Evolutionary conservation across 2,797 vertebrate genomes (phyloP), one percentile per base, ranked within the genome.

Genomic region (Spinus pinus): DNA sequence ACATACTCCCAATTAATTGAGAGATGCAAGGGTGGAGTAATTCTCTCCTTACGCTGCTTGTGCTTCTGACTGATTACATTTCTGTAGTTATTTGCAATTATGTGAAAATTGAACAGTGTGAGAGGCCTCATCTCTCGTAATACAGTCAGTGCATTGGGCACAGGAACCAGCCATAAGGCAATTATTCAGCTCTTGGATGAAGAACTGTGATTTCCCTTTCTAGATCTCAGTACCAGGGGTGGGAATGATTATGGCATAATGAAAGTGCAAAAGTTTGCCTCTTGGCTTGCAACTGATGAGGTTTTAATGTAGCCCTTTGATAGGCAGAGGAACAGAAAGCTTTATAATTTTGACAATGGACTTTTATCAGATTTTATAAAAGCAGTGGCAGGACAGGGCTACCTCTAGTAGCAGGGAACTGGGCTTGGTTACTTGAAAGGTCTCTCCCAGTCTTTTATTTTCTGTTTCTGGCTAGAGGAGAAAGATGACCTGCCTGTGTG

Each of bases 21-120:
- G 78, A 83, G 86, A 58, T 70, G 33, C 28, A 44, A 41, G 27
- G 33, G 33, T 72, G 56, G 46, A 74, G 44, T 69, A 70, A 58
- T 56, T 35, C 37, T 90, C 20, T 90, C 53, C 67, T 94, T 79
- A 27, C 1, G 3, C 24, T 78, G n/a, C 49, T 47, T 67, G 58
- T 64, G 44, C 80, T 92, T 90, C 57, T 78, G 33, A 86, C 64
- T 83, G 50, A 49, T 65, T 73, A 22, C 1, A 5, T 79, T 82
- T 64, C 81, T 88, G 24, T 66, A 33, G 73, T 77, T 93, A 89
- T 81, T 91, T 81, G 61, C 65, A 86, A 30, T 86, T 93, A 69
- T 41, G 73, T 89, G 62, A 72, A 72, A 94, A 66, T 33, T 15
- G 67, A 94, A 66, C 56, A 67, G 54, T 57, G 46, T 47, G 82